Evolutionary conservation across 1,140 invertebrate genomes (phyloP).

Genomic region (Helicoverpa armigera): DNA sequence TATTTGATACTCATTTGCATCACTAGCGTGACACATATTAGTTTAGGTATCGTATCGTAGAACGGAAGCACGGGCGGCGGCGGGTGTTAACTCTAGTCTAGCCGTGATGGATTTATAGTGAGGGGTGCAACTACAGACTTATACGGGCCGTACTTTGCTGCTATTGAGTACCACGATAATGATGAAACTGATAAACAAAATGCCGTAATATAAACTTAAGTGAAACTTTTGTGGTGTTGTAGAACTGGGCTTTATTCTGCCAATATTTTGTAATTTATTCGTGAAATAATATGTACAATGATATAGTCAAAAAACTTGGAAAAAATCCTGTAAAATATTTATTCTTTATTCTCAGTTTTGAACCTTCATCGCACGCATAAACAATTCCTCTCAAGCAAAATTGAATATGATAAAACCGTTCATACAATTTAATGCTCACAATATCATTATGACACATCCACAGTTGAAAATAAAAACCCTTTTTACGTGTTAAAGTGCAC

Average conservation of each 20-base stretch:
- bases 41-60: constrained; percentile 10
- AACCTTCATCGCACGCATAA: background rate
- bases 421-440: constrained; percentile 14
- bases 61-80: constrained; percentile 27
- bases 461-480: constrained; percentile 33
- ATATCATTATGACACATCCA: constrained; percentile 8
- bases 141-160: background rate
- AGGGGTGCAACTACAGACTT: constrained; percentile 49
- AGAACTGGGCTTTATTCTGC: no score
- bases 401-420: constrained; percentile 10
- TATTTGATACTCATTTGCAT: no score
- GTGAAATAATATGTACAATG: no score
- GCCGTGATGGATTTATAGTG: constrained; percentile 57
- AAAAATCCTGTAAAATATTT: background rate
- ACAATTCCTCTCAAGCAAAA: background rate
- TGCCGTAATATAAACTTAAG: background rate
- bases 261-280: no score
- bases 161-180: constrained; percentile 42
- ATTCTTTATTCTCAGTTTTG: background rate
- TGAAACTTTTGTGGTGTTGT: background rate
- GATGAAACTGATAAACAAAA: constrained; percentile 40
- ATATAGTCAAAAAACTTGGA: no score
- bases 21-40: constrained; percentile 2
- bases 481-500: constrained; percentile 25
- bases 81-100: constrained; percentile 37